Evolutionary conservation across 2,797 vertebrate genomes (phyloP), one percentile per base, ranked within the genome.

Genomic region (Enteromius trimaculatus): DNA sequence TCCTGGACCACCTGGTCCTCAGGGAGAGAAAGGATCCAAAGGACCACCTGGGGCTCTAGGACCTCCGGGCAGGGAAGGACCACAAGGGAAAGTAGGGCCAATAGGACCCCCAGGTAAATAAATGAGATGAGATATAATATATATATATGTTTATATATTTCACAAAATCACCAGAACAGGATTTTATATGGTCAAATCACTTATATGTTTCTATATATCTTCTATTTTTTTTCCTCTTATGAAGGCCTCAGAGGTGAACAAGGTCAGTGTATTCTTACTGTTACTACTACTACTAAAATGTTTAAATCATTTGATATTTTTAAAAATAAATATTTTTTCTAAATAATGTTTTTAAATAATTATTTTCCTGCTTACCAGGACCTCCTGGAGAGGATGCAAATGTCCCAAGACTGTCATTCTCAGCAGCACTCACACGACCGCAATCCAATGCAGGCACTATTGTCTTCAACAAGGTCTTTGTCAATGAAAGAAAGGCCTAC

Each of bases 401-500:
- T 0, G 89, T 94, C 34, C 96, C 96, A 4, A 93, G 93, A 2
- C 88, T 98, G 4, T 95, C 97, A 10, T 99, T 99, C 93, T 97
- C 97, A 0, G 96, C 97, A 0, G 95, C 96, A 0, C 92, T 98
- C 86, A 97, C 96, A 69, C 91, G 92, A 10, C 95, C 93, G 1
- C 93, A 95, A 88, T 80, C 90, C 6, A 91, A 89, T 47, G 85
- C 95, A 0, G 97, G 97, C 85, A 98, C 97, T n/a, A 95, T 98
- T 21, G 84, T 93, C 81, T 99, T 99, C 55, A 95, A 98, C 79
- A 91, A 95, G 66, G 89, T 97, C 37, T 93, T 98, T 82, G 94
- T 96, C 87, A 99, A 98, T 17, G 97, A 99, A 21, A 92, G 95
- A 0, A 85, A 91, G 0, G 92, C 88, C 88, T 99, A 99, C 14